phyloP scores from a whole-genome alignment of 2,888 invertebrate species.

The Vanessa cardui region DNA sequence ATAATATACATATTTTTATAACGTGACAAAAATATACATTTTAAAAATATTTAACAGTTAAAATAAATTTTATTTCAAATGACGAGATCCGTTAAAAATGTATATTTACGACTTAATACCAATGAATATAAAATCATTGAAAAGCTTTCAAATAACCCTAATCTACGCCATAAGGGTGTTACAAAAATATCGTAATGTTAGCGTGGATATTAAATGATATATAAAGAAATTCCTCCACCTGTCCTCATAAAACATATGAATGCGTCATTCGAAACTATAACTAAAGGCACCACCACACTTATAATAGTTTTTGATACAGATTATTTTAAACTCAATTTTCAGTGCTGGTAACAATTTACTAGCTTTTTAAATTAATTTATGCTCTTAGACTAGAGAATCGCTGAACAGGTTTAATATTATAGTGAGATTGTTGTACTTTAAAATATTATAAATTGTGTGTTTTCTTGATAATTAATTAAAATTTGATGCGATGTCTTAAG shows the following conservation, averaged over 20 bases:
- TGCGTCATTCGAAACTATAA: constrained; percentile 44
- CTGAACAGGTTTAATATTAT: too few species aligned
- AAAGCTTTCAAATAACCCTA: constrained; percentile 17
- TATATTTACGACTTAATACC: neutral
- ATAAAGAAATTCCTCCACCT: constrained; percentile 48
- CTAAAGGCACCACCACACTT: constrained; percentile 1
- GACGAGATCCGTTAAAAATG: neutral
- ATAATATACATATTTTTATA: too few species aligned
- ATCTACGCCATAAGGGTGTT: constrained; percentile 19
- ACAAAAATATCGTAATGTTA: constrained; percentile 24
- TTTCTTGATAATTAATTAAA: too few species aligned
- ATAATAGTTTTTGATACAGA: neutral
- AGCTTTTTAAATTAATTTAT: neutral
- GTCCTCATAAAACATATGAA: constrained; percentile 51
- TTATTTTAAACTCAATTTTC: neutral
- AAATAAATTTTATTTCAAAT: too few species aligned
- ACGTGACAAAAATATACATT: too few species aligned
- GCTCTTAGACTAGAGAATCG: too few species aligned
- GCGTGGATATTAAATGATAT: constrained; percentile 2
- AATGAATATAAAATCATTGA: constrained; percentile 16
- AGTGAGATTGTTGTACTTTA: too few species aligned
- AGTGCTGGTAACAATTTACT: neutral
- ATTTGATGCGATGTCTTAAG: too few species aligned
- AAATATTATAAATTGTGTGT: too few species aligned
- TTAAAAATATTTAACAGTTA: too few species aligned